phyloP scores from a whole-genome alignment of 2,888 invertebrate species.

The Neelides folsomi region DNA sequence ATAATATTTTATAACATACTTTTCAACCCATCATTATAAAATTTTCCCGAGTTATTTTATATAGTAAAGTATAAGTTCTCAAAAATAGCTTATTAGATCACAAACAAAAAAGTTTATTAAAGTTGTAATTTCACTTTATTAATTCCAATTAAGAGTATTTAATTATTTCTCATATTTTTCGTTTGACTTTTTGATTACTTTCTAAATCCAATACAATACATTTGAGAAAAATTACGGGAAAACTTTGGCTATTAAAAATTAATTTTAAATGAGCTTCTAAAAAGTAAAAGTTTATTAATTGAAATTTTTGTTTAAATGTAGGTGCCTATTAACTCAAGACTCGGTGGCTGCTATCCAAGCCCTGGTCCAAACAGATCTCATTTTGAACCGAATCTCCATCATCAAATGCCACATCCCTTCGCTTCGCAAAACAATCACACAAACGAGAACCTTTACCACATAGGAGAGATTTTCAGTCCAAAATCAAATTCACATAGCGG shows the following conservation, averaged over 20 bases:
- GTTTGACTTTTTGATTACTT: neutral
- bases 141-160: too few relatives aligned
- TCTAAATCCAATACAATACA: neutral
- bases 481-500: constrained; percentile 31
- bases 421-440: constrained; percentile 20
- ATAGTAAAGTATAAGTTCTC: too few relatives aligned
- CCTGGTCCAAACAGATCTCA: constrained; percentile 33
- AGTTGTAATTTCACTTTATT: too few relatives aligned
- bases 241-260: constrained; percentile 8
- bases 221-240: neutral
- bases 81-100: too few relatives aligned
- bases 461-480: constrained; percentile 31
- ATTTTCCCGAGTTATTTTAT: too few relatives aligned
- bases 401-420: constrained; percentile 18
- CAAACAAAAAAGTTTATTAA: too few relatives aligned
- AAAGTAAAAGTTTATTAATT: neutral
- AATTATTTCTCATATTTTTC: too few relatives aligned
- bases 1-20: neutral
- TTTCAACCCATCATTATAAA: too few relatives aligned
- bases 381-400: constrained; percentile 17
- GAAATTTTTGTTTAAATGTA: constrained; percentile 8
- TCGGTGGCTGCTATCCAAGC: constrained; percentile 31
- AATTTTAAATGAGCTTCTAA: constrained; percentile 4
- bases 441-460: constrained; percentile 33
- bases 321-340: constrained; percentile 31